Evolutionary conservation across 2,113 vertebrate species (phyloP), one percentile per base, ranked within the genome.

Genomic region (Micronisus gabar): DNA sequence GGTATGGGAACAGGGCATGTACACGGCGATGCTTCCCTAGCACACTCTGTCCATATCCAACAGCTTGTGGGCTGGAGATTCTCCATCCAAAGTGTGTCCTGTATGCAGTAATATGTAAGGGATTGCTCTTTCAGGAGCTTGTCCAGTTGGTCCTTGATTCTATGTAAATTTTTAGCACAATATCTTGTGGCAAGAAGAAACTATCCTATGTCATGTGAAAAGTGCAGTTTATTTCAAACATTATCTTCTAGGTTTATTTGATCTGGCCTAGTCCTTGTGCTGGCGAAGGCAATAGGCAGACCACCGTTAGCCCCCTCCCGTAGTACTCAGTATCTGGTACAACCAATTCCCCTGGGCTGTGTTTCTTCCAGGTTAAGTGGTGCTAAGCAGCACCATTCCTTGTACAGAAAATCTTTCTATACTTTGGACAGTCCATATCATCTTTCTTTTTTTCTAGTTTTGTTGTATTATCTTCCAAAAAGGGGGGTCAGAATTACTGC

Each of bases 231-330:
- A 10, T 61, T 61, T 53, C 15, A 53, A 45, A 29, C 6, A 1
- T 40, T 13, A 4, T 13, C 52, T 23, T 34, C 23, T 29, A 13
- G 38, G 45, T 45, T 55, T 15, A 2, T 45, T 15, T 16, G 22
- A 5, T 59, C 43, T 11, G 27, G 6, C 43, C 11, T 18, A 1
- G 36, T 38, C 70, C 53, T 52, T 21, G 62, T 30, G 47, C 71
- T 62, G 62, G 45, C 45, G 70, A 50, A 47, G 50, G 32, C 41
- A 18, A 15, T 8, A 11, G 32, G 14, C 13, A 10, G 70, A 15
- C 20, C 72, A 20, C 21, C 7, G 2, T 26, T 9, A 15, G 30
- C 9, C 34, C 45, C n/a, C 68, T 41, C 58, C 58, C 6, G 0
- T 13, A 30, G 25, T 50, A 5, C 59, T 65, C 43, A 0, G 30